Base-by-base conservation (phyloP, 2,797 vertebrate genomes). In the Nothura maculosa region DNA sequence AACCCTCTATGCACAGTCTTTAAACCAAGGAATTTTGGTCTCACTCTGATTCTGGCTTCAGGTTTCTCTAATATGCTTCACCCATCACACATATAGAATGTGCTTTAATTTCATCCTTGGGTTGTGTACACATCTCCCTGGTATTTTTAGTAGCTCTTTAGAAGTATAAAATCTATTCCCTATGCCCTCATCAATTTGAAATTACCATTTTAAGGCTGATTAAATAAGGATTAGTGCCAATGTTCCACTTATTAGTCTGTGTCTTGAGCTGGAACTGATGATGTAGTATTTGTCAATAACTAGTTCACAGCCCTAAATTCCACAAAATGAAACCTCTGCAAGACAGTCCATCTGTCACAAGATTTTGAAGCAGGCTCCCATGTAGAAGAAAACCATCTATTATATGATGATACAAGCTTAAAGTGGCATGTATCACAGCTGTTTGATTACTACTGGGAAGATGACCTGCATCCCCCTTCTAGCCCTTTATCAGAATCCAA, bases 121-220 rank as follows among this genome's bases (percentile, higher is more conserved):
- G 63, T 93, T 97, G 90, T 95, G 95, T 73, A 97, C 82, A 94
- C 79, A 86, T 86, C 95, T 96, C 92, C 91, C 69, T 80, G 87
- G 77, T 97, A 98, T 98, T 97, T 98, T 98, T 97, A 98, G 96
- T 95, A 98, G 93, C 93, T 97, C 93, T 98, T 98, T 96, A 97
- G 96, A 96, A 97, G 94, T 97, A 97, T 95, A 96, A 97, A 98
- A 97, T 97, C 92, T 98, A 98, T 97, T 98, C 97, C 98, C 97
- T 95, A 85, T 96, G 96, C 97, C 97, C 96, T 98, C 97, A 97
- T 98, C 97, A 98, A 97, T 98, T 97, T 97, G 93, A 98, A 98
- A 98, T 98, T 98, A 97, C 97, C 97, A 97, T 98, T 98, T 98
- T 98, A 98, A 98, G 97, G 97, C 97, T 98, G 98, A 98, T 98